Conservation (phyloP, 2,113 vertebrate species). For the Thalassarche chlororhynchos region DNA sequence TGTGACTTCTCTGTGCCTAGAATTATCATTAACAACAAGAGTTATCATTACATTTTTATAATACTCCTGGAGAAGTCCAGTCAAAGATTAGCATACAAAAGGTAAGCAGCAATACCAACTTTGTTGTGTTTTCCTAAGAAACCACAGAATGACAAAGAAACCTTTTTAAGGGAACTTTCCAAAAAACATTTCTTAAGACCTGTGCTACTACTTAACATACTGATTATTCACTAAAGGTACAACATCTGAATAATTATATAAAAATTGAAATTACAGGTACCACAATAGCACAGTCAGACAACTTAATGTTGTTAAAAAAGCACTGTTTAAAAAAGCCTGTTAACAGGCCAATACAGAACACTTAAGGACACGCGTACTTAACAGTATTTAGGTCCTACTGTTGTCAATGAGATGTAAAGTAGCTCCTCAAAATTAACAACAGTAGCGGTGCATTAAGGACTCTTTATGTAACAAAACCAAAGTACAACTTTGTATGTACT, state of each 20-base stretch:
- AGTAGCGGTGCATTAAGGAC: not conserved
- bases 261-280: not conserved
- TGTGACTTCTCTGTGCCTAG: accelerated
- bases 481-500: not conserved
- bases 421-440: not conserved
- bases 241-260: not conserved
- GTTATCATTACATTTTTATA: not conserved
- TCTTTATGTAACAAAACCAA: not conserved
- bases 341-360: not conserved
- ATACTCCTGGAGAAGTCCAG: not conserved
- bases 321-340: not conserved
- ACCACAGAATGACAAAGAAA: not conserved
- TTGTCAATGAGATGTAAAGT: not conserved
- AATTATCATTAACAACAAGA: not conserved
- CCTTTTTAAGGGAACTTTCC: not conserved
- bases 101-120: not conserved
- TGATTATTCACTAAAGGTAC: not conserved
- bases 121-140: not conserved
- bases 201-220: not conserved
- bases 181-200: not conserved
- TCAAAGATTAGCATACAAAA: not conserved
- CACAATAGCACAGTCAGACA: not conserved
- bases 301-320: not conserved
- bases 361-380: not conserved
- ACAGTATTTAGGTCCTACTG: not conserved